A percentile compares a stretch with the other conserved stretches of the same genome.
These are phyloP conservation scores for Sinocyclocheilus grahami DNA, from an alignment of 2,113 vertebrate species.

Conservation along the genomic window DNA sequence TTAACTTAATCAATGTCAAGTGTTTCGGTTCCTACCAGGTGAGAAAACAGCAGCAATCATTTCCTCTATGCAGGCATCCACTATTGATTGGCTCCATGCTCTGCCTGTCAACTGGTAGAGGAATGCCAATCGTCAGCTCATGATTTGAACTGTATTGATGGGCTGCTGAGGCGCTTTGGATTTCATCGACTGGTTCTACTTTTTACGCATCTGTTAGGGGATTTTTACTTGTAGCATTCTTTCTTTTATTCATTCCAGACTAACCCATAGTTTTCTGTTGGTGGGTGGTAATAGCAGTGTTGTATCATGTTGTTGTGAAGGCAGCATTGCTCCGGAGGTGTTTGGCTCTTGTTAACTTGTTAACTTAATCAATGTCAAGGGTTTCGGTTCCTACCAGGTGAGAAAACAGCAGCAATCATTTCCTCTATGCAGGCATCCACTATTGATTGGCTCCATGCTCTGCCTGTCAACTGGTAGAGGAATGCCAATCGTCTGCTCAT, in stretches of 20 bases:
- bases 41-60: conserved; percentile 65
- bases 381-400: conserved; percentile 49
- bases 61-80: conserved; percentile 58
- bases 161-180: background rate
- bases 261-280: too few species aligned
- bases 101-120: conserved; percentile 77
- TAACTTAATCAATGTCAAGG: conserved; percentile 3
- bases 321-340: conserved; percentile 19
- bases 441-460: conserved; percentile 63
- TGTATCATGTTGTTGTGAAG: background rate
- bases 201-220: conserved; percentile 25
- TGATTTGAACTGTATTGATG: conserved; percentile 34
- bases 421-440: conserved; percentile 58
- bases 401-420: conserved; percentile 65
- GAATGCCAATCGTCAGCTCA: conserved; percentile 66
- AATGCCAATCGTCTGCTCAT: conserved; percentile 63
- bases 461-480: conserved; percentile 78
- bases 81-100: conserved; percentile 63
- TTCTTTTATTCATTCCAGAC: background rate
- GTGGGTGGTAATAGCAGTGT: background rate
- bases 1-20: background rate
- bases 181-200: background rate
- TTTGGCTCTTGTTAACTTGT: conserved; percentile 29
- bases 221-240: background rate
- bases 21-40: conserved; percentile 48